Base-by-base conservation (phyloP, 2,797 vertebrate genomes). In the Hydrocynus forskahlii region DNA sequence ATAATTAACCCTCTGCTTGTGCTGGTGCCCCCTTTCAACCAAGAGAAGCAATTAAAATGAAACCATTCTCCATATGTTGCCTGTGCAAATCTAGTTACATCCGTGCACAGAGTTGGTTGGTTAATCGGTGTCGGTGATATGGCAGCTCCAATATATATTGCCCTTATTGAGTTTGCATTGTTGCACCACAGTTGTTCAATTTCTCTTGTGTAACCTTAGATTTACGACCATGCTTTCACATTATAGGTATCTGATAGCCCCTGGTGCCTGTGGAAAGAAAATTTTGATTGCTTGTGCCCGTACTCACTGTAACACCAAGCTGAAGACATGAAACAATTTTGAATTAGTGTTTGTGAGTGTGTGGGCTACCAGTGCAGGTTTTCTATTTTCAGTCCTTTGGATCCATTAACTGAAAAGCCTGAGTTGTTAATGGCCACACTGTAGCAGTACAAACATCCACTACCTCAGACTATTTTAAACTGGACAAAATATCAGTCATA, bases 211-310 rank as follows among this genome's bases (percentile, higher is more conserved):
- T 70, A 84, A 81, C 83, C 80, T 68, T 55, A 64, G 16, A 88
- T 88, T 90, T 86, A 89, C 85, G 83, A 84, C 82, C 68, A 66
- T 50, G 29, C 81, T 86, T 87, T 81, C 45, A 75, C 83, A 82
- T 90, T 88, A 87, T 74, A 89, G 86, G 87, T 81, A 82, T 19
- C 75, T 79, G 84, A 84, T 78, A 80, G 80, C 75, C 75, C 86
- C 62, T 82, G 76, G 81, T 72, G 59, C 43, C 77, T 67, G 54
- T 66, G 81, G 21, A 71, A 78, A 55, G 76, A 78, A 78, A 79
- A 48, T 57, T 25, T 54, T 40, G 50, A 60, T 84, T 29, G 19
- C 57, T 73, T 77, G 52, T 69, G 23, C 64, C 74, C 17, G 25
- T 54, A 45, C 43, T 81, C 63, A 1, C 35, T 45, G 17, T 4